Evolutionary conservation across 2,113 vertebrate genomes (phyloP).

Genomic region (Corythaeola cristata): DNA sequence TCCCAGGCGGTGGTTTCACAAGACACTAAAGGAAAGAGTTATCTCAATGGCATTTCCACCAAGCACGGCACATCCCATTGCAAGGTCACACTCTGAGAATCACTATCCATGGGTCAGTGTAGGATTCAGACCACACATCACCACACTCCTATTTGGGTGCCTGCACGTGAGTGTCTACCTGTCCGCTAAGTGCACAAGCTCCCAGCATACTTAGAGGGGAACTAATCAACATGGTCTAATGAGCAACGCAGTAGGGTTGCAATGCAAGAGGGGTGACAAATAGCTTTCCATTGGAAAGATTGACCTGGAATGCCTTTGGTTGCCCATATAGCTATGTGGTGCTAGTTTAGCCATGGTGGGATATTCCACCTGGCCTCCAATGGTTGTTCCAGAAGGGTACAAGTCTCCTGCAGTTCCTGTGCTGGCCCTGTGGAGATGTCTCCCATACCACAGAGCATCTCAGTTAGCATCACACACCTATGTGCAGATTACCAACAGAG

Average conservation of each 20-base stretch:
- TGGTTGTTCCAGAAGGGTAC: neutral
- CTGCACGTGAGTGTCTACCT: neutral
- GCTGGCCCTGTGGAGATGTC: neutral
- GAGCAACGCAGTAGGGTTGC: accelerated
- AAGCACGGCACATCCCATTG: neutral
- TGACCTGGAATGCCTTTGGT: neutral
- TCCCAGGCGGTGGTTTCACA: constrained; percentile 1
- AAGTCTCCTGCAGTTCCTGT: neutral
- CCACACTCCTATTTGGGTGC: neutral
- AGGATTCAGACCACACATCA: neutral
- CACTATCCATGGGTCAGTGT: neutral
- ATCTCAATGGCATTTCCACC: neutral
- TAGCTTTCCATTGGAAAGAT: neutral
- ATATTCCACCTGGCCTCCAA: neutral
- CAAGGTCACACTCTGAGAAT: neutral
- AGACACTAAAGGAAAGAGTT: neutral
- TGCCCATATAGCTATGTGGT: neutral
- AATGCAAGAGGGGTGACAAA: neutral
- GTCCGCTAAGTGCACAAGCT: neutral
- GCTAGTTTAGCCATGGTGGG: neutral
- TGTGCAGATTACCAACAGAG: neutral
- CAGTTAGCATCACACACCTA: neutral
- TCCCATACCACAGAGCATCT: neutral
- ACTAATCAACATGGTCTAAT: neutral
- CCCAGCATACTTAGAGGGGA: neutral